These are phyloP conservation scores for Lysiphlebus fabarum DNA, from an alignment of 1,140 invertebrate genomes.

Conservation along the genomic window DNA sequence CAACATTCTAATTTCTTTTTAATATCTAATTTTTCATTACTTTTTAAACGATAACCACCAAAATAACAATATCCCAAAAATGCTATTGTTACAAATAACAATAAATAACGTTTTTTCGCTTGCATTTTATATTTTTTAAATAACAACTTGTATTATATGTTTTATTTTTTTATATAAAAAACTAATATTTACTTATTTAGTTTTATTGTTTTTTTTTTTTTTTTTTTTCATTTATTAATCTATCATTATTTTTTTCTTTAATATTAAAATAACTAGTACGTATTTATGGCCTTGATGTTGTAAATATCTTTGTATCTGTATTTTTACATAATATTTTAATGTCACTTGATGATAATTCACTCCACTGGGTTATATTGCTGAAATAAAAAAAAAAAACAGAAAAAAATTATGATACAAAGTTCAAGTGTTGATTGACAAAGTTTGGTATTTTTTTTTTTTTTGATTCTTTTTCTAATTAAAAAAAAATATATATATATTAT, in stretches of 20 bases:
- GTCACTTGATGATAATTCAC: slow-evolving; percentile 22
- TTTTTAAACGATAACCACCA: slow-evolving; percentile 72
- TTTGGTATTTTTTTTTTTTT: slow-evolving; percentile 1
- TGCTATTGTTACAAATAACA: slow-evolving; percentile 75
- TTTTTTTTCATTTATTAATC: background rate
- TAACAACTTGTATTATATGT: slow-evolving; percentile 69
- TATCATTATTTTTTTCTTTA: slow-evolving; percentile 29
- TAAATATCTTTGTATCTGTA: slow-evolving; percentile 8
- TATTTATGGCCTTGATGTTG: slow-evolving; percentile 19
- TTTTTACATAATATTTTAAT: slow-evolving; percentile 19
- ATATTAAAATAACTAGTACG: slow-evolving; percentile 27
- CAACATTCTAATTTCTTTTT: slow-evolving; percentile 37
- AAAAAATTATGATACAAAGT: background rate
- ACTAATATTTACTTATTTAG: background rate
- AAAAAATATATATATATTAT: background rate
- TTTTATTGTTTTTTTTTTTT: slow-evolving; percentile 2
- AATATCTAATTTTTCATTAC: slow-evolving; percentile 38
- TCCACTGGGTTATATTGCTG: slow-evolving; percentile 25
- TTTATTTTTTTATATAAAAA: no score
- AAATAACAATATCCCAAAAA: slow-evolving; percentile 83
- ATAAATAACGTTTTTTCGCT: slow-evolving; percentile 87
- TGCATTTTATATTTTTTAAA: slow-evolving; percentile 64
- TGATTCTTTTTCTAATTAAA: background rate
- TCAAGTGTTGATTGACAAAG: slow-evolving; percentile 2
- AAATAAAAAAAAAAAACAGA: slow-evolving; percentile 12